Conservation (phyloP, 2,113 vertebrate species). For the Aspiorhynchus laticeps region DNA sequence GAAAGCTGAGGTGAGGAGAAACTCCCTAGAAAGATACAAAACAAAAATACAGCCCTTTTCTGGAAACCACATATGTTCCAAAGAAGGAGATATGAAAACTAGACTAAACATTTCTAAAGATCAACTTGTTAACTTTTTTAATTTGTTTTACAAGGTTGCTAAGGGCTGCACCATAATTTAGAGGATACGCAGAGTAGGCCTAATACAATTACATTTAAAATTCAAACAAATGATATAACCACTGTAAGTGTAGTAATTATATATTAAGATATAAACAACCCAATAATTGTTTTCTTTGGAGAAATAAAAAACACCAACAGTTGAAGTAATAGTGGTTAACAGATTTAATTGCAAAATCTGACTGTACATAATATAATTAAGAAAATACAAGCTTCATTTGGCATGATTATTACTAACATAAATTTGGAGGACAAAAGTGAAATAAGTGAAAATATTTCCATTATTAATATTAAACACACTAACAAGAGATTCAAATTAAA, state of each 20-base stretch:
- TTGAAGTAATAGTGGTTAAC: background rate
- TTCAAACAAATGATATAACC: background rate
- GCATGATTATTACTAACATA: slow-evolving; percentile 8
- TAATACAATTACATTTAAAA: background rate
- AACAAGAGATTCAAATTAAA: background rate
- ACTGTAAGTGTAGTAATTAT: background rate
- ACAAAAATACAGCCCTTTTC: background rate
- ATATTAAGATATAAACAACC: background rate
- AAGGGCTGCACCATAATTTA: background rate
- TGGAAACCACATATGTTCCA: background rate
- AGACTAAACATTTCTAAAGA: background rate
- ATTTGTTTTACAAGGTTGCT: too few species aligned
- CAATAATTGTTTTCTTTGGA: background rate
- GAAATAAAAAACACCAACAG: background rate
- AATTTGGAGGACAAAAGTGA: background rate
- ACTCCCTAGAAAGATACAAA: background rate
- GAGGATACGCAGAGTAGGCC: background rate
- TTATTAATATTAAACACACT: background rate
- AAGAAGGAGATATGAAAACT: background rate
- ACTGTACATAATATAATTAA: background rate
- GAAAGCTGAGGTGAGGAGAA: background rate
- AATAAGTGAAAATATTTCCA: too few species aligned
- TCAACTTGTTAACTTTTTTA: background rate
- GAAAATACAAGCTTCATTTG: slow-evolving; percentile 10
- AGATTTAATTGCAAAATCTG: slow-evolving; percentile 7